phyloP scores from a whole-genome alignment of 1,140 invertebrate genomes.

The Pseudomyrmex sp. region DNA sequence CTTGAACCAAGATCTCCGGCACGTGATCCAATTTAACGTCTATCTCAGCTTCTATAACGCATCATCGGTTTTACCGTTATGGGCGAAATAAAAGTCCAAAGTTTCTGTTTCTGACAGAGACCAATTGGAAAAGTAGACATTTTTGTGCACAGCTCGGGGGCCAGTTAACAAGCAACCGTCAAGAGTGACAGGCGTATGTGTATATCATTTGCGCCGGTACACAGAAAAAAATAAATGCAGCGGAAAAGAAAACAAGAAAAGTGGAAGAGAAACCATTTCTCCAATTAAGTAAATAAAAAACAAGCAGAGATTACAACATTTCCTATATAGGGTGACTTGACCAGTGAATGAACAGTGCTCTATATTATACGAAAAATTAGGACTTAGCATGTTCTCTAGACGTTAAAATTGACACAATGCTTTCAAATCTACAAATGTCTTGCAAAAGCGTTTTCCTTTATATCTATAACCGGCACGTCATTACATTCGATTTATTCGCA shows the following conservation, averaged over 20 bases:
- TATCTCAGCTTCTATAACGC: slow-evolving; percentile 6
- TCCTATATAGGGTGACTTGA: too few relatives aligned
- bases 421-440: too few relatives aligned
- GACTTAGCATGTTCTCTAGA: too few relatives aligned
- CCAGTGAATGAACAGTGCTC: too few relatives aligned
- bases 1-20: slow-evolving; percentile 18
- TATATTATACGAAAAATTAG: too few relatives aligned
- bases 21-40: slow-evolving; percentile 32
- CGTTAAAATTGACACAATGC: too few relatives aligned
- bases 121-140: slow-evolving; percentile 12
- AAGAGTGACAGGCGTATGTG: slow-evolving; percentile 19
- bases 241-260: neutral
- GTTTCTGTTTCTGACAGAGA: slow-evolving; percentile 40
- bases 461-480: too few relatives aligned
- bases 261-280: neutral
- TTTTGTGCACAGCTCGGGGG: neutral
- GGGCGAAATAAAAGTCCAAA: slow-evolving; percentile 14
- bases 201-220: neutral
- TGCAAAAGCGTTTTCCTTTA: too few relatives aligned
- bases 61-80: slow-evolving; percentile 11
- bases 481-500: too few relatives aligned
- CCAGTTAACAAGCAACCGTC: slow-evolving; percentile 32
- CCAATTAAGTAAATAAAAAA: slow-evolving; percentile 1
- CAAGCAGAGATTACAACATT: neutral
- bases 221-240: neutral